phyloP scores from a whole-genome alignment of 2,113 vertebrate species.

The Euleptes europaea region DNA sequence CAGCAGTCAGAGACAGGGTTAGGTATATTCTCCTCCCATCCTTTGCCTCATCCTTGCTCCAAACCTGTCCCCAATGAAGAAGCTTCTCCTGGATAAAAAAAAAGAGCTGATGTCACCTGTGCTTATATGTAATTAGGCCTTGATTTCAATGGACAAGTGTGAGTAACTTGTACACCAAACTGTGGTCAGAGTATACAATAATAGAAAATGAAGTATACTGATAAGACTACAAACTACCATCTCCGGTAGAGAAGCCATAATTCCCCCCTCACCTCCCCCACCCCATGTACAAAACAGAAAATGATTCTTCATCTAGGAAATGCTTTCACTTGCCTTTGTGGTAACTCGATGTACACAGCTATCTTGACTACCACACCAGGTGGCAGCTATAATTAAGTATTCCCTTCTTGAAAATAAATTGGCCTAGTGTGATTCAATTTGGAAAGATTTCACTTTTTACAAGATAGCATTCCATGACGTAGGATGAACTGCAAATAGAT shows the following conservation, averaged over 20 bases:
- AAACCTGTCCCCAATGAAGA: too few relatives aligned
- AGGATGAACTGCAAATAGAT: conserved; percentile 8
- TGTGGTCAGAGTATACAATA: too few relatives aligned
- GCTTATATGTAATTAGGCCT: too few relatives aligned
- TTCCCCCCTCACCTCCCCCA: background rate
- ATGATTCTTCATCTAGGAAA: background rate
- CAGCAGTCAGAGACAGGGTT: too few relatives aligned
- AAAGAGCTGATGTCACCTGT: too few relatives aligned
- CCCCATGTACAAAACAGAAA: background rate
- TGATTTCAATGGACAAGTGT: too few relatives aligned
- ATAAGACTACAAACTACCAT: background rate
- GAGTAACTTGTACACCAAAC: too few relatives aligned
- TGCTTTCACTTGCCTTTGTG: background rate
- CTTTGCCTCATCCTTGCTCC: too few relatives aligned
- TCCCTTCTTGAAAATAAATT: background rate
- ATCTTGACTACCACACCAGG: background rate
- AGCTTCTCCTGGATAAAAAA: too few relatives aligned
- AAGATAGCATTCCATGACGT: background rate
- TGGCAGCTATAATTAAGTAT: conserved; percentile 3
- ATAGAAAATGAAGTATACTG: background rate
- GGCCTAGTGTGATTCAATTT: background rate
- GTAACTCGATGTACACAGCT: background rate
- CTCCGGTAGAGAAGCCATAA: background rate
- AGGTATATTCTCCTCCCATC: too few relatives aligned
- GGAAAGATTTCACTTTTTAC: background rate